phyloP scores from a whole-genome alignment of 2,113 vertebrate species.

The Leptobrachium leishanense region DNA sequence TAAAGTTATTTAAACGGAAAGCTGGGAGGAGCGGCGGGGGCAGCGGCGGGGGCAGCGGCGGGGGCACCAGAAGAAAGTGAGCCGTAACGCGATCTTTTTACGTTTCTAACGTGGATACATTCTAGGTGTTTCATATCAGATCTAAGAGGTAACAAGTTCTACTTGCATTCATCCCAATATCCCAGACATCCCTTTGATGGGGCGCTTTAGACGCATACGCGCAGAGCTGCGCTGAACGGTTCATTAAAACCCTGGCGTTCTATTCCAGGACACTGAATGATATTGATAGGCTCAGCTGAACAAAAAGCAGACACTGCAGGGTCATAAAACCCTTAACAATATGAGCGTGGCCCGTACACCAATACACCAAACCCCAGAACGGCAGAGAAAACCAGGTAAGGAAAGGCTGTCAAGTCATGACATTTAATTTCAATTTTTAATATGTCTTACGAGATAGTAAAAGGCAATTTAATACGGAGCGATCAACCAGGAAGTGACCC shows the following conservation, averaged over 20 bases:
- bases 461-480: too few species aligned
- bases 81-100: conserved; percentile 1
- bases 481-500: too few species aligned
- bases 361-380: not conserved
- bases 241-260: not conserved
- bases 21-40: not conserved
- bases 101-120: not conserved
- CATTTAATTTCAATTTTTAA: too few species aligned
- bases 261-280: not conserved
- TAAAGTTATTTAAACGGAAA: conserved; percentile 3
- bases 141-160: conserved; percentile 11
- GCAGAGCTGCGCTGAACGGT: not conserved
- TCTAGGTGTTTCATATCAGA: conserved; percentile 43
- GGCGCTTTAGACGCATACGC: not conserved
- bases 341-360: not conserved
- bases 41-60: too few species aligned
- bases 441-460: not conserved
- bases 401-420: not conserved
- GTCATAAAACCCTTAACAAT: not conserved
- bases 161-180: not conserved
- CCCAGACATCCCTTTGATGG: not conserved
- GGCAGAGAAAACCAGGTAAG: not conserved
- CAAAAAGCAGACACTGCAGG: not conserved
- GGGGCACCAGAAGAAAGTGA: not conserved
- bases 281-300: not conserved